Base-by-base conservation (phyloP, 2,113 vertebrate species). In the Trinectes maculatus region DNA sequence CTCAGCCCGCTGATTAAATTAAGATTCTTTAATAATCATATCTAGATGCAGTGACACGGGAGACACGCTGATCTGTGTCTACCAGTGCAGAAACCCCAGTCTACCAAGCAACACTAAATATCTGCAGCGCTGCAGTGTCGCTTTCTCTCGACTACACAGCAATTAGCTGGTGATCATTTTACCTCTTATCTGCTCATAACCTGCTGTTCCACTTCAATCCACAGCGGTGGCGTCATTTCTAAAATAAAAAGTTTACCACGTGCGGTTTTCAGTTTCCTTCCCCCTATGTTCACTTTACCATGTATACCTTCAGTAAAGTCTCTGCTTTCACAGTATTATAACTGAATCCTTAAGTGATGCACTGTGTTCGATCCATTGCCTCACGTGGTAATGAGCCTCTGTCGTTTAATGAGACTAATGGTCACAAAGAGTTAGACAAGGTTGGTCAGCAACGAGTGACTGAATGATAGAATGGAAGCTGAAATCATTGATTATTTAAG, bases 1-100 rank as follows among this genome's bases (percentile, higher is more conserved):
- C 77, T 58, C 75, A 87, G 83, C 66, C 67, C 57, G 65, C 74
- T 89, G 85, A 91, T 91, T 89, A 78, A 91, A 91, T 91, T 86
- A 90, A 77, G 79, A 81, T 85, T 77, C 80, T 74, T 80, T 90
- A 89, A 86, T 83, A 83, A 84, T 81, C 83, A 82, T 66, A 63
- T 87, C 68, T 61, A 85, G 80, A 83, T 90, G 77, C 71, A 34
- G 29, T 78, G 74, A 71, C 57, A 83, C 15, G 47, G 63, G 47
- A 80, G 71, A 82, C 68, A 21, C 28, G 29, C 19, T 24, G 61
- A 75, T 63, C 46, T 61, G 37, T 52, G 72, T 76, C 61, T 33
- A 40, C 61, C 37, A 53, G 33, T 33, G 44, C 29, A 42, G 31
- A 46, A 42, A 51, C 22, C 18, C 2, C 5, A 56, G 26, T 68